Evolutionary conservation across 2,113 vertebrate species (phyloP).

Genomic region (Dipodomys ordii): DNA sequence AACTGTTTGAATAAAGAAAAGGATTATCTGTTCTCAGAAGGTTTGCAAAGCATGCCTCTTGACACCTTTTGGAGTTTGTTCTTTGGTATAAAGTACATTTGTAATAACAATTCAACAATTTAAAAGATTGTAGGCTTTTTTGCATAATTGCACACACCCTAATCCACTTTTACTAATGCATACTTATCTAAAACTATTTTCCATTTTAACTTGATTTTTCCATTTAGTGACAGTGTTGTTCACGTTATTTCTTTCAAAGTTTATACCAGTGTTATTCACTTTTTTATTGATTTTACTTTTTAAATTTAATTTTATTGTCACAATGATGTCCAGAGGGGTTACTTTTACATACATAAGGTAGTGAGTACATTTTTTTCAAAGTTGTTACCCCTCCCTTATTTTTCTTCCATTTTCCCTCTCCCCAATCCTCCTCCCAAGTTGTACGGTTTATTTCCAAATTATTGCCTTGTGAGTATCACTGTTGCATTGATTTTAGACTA

Average conservation of each 20-base stretch:
- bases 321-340: too few species aligned
- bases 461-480: too few species aligned
- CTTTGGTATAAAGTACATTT: not conserved
- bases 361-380: too few species aligned
- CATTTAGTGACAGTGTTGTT: not conserved
- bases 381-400: too few species aligned
- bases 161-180: conserved; percentile 38
- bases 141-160: not conserved
- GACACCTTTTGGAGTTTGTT: not conserved
- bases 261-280: not conserved
- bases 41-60: not conserved
- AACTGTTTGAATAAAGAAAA: conserved; percentile 22
- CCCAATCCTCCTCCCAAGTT: too few species aligned
- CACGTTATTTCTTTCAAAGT: not conserved
- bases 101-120: not conserved
- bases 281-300: not conserved
- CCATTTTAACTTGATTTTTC: not conserved
- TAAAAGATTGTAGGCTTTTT: conserved; percentile 1
- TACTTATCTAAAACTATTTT: conserved; percentile 4
- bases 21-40: not conserved
- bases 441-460: too few species aligned
- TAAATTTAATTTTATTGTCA: too few species aligned
- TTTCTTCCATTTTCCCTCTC: too few species aligned
- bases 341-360: too few species aligned
- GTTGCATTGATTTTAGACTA: not conserved